Evolutionary conservation across 2,113 vertebrate genomes (phyloP).

Genomic region (Cyanistes caeruleus): DNA sequence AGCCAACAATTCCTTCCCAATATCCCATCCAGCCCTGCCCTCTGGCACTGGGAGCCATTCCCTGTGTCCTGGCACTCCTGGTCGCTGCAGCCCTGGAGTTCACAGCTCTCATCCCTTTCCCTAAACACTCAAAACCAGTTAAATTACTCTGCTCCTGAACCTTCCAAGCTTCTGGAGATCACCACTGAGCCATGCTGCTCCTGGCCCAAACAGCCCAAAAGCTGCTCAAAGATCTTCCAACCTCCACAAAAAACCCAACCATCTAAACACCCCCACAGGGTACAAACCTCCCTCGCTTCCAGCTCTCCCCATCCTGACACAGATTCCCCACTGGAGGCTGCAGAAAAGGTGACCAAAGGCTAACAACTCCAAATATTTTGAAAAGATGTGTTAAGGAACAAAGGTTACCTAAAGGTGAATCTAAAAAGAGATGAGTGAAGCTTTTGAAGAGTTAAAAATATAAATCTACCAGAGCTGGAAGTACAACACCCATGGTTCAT

Average conservation of each 20-base stretch:
- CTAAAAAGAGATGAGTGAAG: background rate
- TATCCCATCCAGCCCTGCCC: background rate
- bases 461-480: background rate
- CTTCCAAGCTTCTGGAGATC: background rate
- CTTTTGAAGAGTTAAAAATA: background rate
- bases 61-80: background rate
- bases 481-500: background rate
- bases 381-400: background rate
- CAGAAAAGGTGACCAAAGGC: background rate
- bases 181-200: background rate
- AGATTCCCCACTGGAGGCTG: background rate
- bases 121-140: background rate
- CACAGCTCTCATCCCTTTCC: background rate
- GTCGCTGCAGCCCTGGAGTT: background rate
- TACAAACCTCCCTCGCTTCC: background rate
- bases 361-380: background rate
- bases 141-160: background rate
- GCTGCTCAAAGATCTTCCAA: background rate
- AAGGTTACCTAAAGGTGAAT: background rate
- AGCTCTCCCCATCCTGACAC: background rate
- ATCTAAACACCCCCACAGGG: background rate
- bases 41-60: background rate
- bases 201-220: background rate
- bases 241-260: background rate
- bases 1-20: background rate